phyloP scores from a whole-genome alignment of 2,797 vertebrate genomes.

The Coregonus ussuriensis region DNA sequence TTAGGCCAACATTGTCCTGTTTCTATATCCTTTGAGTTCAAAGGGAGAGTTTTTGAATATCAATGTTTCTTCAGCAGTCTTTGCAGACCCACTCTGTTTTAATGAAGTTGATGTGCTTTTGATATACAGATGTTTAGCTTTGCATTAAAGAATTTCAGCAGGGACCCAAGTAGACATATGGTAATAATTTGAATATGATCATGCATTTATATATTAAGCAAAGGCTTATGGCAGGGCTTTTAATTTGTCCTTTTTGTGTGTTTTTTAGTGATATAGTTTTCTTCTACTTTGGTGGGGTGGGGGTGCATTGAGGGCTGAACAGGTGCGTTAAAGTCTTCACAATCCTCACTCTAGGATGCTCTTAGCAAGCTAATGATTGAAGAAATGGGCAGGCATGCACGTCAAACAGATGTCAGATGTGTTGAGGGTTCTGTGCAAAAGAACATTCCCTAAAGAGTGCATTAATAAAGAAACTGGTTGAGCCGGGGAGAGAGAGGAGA shows the following conservation, averaged over 20 bases:
- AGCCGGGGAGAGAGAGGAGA: slow-evolving; percentile 58
- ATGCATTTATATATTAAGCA: slow-evolving; percentile 28
- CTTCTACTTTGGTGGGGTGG: slow-evolving; percentile 29
- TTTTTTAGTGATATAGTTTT: slow-evolving; percentile 61
- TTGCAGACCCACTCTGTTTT: slow-evolving; percentile 75
- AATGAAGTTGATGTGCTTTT: slow-evolving; percentile 78
- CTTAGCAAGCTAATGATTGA: slow-evolving; percentile 75
- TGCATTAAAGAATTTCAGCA: slow-evolving; percentile 46
- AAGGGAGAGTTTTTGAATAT: slow-evolving; percentile 82
- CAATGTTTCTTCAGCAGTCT: slow-evolving; percentile 75
- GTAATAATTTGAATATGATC: slow-evolving; percentile 29
- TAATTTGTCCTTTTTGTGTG: slow-evolving; percentile 46
- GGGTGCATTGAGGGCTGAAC: slow-evolving; percentile 72
- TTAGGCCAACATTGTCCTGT: slow-evolving; percentile 82
- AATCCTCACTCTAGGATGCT: slow-evolving; percentile 74
- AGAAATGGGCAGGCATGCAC: slow-evolving; percentile 67
- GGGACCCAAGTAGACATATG: slow-evolving; percentile 33
- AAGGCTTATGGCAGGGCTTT: slow-evolving; percentile 38
- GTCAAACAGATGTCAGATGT: slow-evolving; percentile 73
- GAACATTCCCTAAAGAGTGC: slow-evolving; percentile 70
- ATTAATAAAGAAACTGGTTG: slow-evolving; percentile 83
- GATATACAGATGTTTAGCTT: slow-evolving; percentile 60
- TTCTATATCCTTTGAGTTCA: slow-evolving; percentile 82
- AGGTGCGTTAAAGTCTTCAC: slow-evolving; percentile 79
- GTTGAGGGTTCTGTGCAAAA: slow-evolving; percentile 55